Percentiles rank a stretch among this genome's conserved stretches.
Conservation (phyloP, 2,888 invertebrate species). For the Leucophenga maculata region DNA sequence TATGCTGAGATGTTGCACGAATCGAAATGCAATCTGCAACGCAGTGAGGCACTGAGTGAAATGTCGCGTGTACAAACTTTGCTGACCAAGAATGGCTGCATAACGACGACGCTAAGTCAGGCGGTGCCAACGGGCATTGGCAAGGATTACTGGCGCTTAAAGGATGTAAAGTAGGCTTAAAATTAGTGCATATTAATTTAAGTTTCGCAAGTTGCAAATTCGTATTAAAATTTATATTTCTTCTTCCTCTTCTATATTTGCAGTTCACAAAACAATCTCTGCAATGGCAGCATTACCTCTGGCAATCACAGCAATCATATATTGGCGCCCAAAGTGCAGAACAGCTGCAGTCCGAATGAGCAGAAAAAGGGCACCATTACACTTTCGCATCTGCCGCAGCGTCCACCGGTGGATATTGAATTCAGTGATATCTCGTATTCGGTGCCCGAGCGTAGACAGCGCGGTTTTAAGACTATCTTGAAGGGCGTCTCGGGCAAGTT, state of each 20-base stretch:
- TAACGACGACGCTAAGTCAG: constrained; percentile 56
- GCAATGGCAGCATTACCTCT: constrained; percentile 76
- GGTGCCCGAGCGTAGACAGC: constrained; percentile 86
- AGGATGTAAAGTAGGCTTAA: constrained; percentile 56
- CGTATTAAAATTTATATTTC: not conserved
- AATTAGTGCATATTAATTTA: not conserved
- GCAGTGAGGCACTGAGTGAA: constrained; percentile 44
- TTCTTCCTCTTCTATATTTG: constrained; percentile 30
- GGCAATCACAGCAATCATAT: constrained; percentile 69
- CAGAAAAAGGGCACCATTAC: constrained; percentile 81
- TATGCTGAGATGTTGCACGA: constrained; percentile 51
- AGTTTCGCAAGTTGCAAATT: too few relatives aligned
- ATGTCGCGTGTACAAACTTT: constrained; percentile 63
- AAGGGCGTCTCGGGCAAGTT: constrained; percentile 92
- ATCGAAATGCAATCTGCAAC: constrained; percentile 33
- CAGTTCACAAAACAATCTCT: constrained; percentile 81
- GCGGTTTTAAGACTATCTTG: constrained; percentile 88
- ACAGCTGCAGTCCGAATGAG: constrained; percentile 77
- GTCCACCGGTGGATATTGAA: constrained; percentile 92
- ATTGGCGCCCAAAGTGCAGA: constrained; percentile 81
- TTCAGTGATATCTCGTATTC: constrained; percentile 91
- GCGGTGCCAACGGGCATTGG: constrained; percentile 17
- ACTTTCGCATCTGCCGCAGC: constrained; percentile 86
- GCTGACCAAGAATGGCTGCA: constrained; percentile 64
- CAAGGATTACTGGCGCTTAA: constrained; percentile 51